phyloP scores from a whole-genome alignment of 2,888 invertebrate species.

The Serrognathus titanus region DNA sequence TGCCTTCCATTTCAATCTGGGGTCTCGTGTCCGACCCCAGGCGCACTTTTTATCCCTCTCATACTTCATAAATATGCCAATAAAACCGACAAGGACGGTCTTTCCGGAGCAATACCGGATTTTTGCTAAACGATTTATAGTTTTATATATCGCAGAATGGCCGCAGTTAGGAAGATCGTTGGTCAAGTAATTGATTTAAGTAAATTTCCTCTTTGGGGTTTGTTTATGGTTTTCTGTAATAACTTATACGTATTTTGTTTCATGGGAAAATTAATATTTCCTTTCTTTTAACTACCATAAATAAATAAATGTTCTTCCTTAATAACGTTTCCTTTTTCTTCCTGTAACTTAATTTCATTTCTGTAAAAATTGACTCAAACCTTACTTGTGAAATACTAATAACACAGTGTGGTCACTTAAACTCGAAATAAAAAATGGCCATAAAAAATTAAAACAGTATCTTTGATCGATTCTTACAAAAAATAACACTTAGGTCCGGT shows the following conservation, averaged over 20 bases:
- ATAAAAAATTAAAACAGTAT: too few relatives aligned
- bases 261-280: background rate
- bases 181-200: conserved; percentile 42
- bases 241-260: background rate
- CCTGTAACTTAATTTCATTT: too few relatives aligned
- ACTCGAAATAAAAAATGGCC: too few relatives aligned
- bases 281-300: background rate
- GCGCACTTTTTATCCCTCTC: conserved; percentile 34
- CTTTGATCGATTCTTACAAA: too few relatives aligned
- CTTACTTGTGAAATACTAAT: too few relatives aligned
- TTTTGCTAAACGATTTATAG: conserved; percentile 43
- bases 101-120: conserved; percentile 31
- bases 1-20: conserved; percentile 36
- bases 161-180: conserved; percentile 38
- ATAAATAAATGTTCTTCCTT: background rate
- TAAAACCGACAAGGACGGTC: conserved; percentile 36
- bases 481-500: too few relatives aligned
- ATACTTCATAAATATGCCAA: conserved; percentile 44
- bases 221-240: background rate
- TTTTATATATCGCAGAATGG: conserved; percentile 38
- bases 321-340: too few relatives aligned
- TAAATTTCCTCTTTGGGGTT: conserved; percentile 21
- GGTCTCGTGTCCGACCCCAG: conserved; percentile 20
- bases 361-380: too few relatives aligned
- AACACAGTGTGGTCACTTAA: too few relatives aligned